These are phyloP conservation scores for Chymomyza amoena DNA, from an alignment of 2,888 invertebrate genomes.

Conservation along the genomic window DNA sequence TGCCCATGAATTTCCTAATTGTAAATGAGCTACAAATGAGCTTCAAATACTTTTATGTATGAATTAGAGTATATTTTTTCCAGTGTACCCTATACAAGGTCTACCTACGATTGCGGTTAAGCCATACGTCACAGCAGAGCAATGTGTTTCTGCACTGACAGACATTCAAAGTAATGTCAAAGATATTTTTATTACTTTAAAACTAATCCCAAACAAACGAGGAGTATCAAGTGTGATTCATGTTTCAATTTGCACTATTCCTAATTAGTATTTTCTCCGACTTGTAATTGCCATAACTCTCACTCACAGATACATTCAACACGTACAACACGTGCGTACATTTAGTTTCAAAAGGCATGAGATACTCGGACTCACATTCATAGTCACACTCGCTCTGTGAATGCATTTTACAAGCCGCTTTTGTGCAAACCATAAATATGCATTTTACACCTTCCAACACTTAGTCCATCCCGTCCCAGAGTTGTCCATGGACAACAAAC, in stretches of 20 bases:
- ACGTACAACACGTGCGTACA: slow-evolving; percentile 1
- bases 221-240: slow-evolving; percentile 18
- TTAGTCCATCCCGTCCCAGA: slow-evolving; percentile 35
- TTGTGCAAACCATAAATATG: slow-evolving; percentile 74
- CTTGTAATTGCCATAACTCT: slow-evolving; percentile 59
- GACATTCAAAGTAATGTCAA: not conserved
- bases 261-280: slow-evolving; percentile 66
- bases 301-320: slow-evolving; percentile 18
- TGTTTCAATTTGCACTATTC: slow-evolving; percentile 46
- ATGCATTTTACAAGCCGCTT: slow-evolving; percentile 70
- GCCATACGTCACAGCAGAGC: not conserved
- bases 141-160: not conserved
- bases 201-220: not conserved
- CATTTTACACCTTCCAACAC: slow-evolving; percentile 70
- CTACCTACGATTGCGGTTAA: not conserved
- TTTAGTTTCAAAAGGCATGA: slow-evolving; percentile 5
- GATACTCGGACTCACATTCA: slow-evolving; percentile 14
- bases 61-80: too few relatives aligned
- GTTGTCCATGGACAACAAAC: not conserved
- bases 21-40: too few relatives aligned
- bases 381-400: slow-evolving; percentile 58
- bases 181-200: not conserved
- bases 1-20: too few relatives aligned
- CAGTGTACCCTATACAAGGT: too few relatives aligned
- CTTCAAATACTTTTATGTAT: too few relatives aligned